Evolutionary conservation across 2,888 invertebrate species (phyloP), one percentile per base, ranked within the genome.

Genomic region (Lomographa bimaculata): DNA sequence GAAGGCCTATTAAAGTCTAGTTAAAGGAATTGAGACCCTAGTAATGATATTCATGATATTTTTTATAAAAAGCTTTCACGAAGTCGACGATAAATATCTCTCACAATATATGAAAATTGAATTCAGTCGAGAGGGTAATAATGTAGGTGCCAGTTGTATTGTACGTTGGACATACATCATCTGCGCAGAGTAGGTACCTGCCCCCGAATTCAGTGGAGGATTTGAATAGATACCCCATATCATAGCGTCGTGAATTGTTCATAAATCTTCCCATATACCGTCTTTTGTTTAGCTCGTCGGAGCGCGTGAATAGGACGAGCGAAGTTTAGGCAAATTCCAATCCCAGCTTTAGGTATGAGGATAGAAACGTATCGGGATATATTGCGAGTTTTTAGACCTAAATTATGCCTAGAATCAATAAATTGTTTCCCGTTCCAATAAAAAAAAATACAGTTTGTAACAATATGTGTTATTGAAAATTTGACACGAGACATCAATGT

Each of bases 161-260:
- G 67, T 64, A 56, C 57, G 56, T 54, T 48, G 60, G 60, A 65
- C 72, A 76, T 78, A 77, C 70, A 78, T 79, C 77, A 77, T 76
- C 70, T 65, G 59, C 52, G 51, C 36, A 36, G 59, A 69, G 71
- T 23, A 17, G 41, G 35, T 79, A 79, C 75, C 77, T 76, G 66
- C 64, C 57, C 63, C 64, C 54, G 57, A 77, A 77, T 72, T 75
- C 76, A 70, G 70, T 69, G 60, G 62, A 68, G 73, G 69, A 74
- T 76, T 79, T 79, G 78, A 82, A 79, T 81, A 73, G 77, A 78
- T 77, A 76, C 72, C 79, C 83, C 81, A 82, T 80, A 82, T 83
- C 81, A 84, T 79, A 76, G 80, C 76, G 69, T 69, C 66, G 77
- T 76, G 79, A 84, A 85, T 79, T 79, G 85, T 79, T 74, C 79